phyloP scores from a whole-genome alignment of 2,888 invertebrate species.

The Andrena praecox region DNA sequence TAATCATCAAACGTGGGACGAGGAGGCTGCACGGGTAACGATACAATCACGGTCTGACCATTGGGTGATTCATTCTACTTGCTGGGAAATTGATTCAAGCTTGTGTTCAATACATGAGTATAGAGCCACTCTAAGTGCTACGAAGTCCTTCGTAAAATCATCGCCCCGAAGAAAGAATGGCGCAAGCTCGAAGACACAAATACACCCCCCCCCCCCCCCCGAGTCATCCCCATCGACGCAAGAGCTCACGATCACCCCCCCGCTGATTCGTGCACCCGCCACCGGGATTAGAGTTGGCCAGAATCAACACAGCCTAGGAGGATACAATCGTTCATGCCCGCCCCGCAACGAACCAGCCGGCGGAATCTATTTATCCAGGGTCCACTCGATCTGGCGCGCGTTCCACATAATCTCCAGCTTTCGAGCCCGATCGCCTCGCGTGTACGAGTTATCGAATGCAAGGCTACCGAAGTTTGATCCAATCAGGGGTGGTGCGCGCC shows the following conservation, averaged over 20 bases:
- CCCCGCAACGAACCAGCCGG: not conserved
- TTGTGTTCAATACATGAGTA: too few relatives aligned
- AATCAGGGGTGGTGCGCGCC: not conserved
- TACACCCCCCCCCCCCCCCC: too few relatives aligned
- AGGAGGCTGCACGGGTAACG: not conserved
- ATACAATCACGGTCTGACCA: too few relatives aligned
- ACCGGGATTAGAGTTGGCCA: not conserved
- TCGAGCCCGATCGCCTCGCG: not conserved
- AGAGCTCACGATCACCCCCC: not conserved
- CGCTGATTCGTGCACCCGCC: not conserved
- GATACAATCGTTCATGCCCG: constrained; percentile 25
- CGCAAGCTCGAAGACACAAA: not conserved
- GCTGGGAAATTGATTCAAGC: too few relatives aligned
- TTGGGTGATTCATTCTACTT: too few relatives aligned
- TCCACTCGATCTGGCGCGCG: not conserved
- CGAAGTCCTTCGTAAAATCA: not conserved
- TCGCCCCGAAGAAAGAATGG: not conserved
- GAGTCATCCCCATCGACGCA: not conserved
- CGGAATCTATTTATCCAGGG: constrained; percentile 20
- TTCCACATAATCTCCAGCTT: constrained; percentile 27
- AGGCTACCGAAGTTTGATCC: constrained; percentile 15
- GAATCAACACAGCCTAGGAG: constrained; percentile 10
- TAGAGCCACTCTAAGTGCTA: not conserved
- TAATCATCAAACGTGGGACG: constrained; percentile 22
- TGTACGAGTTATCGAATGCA: not conserved